Conservation (phyloP, 1,140 invertebrate genomes). For the Nebria ingens region DNA sequence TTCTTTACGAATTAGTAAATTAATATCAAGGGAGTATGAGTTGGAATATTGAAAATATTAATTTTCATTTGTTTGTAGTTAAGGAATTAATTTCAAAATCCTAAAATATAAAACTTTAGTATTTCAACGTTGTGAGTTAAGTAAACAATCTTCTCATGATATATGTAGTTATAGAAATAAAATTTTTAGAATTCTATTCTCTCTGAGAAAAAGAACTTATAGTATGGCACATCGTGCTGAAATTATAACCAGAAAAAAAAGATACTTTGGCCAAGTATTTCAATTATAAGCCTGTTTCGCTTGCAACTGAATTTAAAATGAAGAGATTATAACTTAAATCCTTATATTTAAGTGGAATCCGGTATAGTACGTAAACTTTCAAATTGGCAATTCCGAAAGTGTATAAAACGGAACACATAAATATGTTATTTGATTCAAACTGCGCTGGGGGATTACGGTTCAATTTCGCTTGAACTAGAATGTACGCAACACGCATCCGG, state of each 20-base stretch:
- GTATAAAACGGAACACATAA: slow-evolving; percentile 7
- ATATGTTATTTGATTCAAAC: slow-evolving; percentile 1
- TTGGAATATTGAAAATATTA: too few relatives aligned
- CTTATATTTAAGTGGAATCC: slow-evolving; percentile 4
- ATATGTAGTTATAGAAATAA: background rate
- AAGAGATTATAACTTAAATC: slow-evolving; percentile 3
- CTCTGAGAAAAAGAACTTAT: background rate
- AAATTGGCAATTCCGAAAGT: slow-evolving; percentile 6
- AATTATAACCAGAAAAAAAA: background rate
- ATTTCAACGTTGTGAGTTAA: too few relatives aligned
- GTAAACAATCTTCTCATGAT: too few relatives aligned
- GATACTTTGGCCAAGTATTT: slow-evolving; percentile 1
- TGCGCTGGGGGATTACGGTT: background rate
- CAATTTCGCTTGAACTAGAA: slow-evolving; percentile 1
- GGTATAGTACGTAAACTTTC: slow-evolving; percentile 1
- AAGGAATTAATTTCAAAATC: too few relatives aligned
- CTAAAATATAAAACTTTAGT: too few relatives aligned
- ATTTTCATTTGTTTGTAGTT: too few relatives aligned
- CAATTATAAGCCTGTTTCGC: slow-evolving; percentile 5
- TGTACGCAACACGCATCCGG: too few relatives aligned
- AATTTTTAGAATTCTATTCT: slow-evolving; percentile 1
- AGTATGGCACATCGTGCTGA: background rate
- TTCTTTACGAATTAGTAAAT: too few relatives aligned
- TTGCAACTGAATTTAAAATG: background rate
- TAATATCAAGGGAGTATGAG: too few relatives aligned